Base-by-base conservation (phyloP, 2,888 invertebrate genomes). In the Ormyrus pomaceus region DNA sequence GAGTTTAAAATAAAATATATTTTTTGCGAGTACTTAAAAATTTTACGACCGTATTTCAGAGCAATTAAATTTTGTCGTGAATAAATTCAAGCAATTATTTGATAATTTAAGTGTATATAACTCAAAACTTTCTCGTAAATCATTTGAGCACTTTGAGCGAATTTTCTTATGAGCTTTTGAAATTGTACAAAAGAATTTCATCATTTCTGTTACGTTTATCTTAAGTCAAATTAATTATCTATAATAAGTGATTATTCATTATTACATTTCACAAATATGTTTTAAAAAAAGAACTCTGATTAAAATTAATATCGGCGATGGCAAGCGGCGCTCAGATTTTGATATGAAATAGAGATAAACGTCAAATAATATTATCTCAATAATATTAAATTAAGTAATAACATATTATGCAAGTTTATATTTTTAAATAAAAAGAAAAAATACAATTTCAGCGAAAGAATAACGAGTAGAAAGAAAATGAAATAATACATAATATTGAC, bases 141-240 rank as follows among this genome's bases (percentile, higher is more conserved):
- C 50, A 13, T 50, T 13, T 6, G n/a, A 50, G 8, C 9, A 45
- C 48, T 70, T 68, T 46, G 7, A 5, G 6, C 4, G 5, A 34
- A 0, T 48, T 48, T n/a, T 58, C 56, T 70, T 61, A 0, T 34
- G 34, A 34, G 7, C 50, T 58, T 11, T 9, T 62, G 72, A 46
- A 73, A 73, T 34, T 11, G 7, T 13, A 9, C 19, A 13, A 64
- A 55, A 64, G 53, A 48, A 73, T 73, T 73, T 73, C 72, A 64
- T 64, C 72, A 64, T 55, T 73, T 48, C 45, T 48, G 5, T 64
- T 46, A 53, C 46, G 46, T 9, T 72, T 72, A 62, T 72, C 72
- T 13, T 6, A 6, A 62, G 50, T 53, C 55, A 46, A 73, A 73
- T 73, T 73, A 73, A 73, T 73, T 73, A 73, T 73, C 64, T 9